These are phyloP conservation scores for Hoplostethus mediterraneus DNA, from an alignment of 2,797 vertebrate genomes.

Conservation along the genomic window DNA sequence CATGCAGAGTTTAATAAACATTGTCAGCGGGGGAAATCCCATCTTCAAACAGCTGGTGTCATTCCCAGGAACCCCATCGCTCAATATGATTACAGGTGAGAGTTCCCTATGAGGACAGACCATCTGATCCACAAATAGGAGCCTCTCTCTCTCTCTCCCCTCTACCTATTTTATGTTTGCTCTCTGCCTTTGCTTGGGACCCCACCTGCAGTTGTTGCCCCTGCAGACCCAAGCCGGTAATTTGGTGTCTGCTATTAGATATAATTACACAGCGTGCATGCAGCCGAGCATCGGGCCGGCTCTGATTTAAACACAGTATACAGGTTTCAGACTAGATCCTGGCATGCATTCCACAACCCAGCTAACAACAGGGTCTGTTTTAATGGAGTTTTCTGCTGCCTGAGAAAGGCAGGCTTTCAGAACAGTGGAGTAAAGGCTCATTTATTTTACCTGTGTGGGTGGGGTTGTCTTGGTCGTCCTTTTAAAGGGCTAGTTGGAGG, in stretches of 20 bases:
- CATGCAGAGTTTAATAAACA: slow-evolving; percentile 22
- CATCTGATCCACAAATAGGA: slow-evolving; percentile 12
- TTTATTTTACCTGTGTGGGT: slow-evolving; percentile 5
- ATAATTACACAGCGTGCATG: slow-evolving; percentile 72
- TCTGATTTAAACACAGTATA: slow-evolving; percentile 69
- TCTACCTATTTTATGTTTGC: slow-evolving; percentile 28
- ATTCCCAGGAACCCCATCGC: neutral
- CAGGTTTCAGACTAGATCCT: slow-evolving; percentile 55
- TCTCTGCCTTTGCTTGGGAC: slow-evolving; percentile 36
- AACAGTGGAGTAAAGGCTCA: neutral
- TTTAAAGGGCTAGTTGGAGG: neutral
- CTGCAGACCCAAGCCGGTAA: slow-evolving; percentile 71
- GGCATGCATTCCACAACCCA: slow-evolving; percentile 65
- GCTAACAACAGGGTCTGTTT: slow-evolving; percentile 69
- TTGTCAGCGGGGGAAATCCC: slow-evolving; percentile 27
- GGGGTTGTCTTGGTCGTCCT: neutral
- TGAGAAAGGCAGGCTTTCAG: slow-evolving; percentile 10
- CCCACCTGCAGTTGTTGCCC: slow-evolving; percentile 63
- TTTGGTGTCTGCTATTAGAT: slow-evolving; percentile 75
- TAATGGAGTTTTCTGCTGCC: slow-evolving; percentile 48
- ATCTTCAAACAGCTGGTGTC: neutral
- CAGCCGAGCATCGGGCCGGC: slow-evolving; percentile 31
- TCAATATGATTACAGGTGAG: slow-evolving; percentile 29
- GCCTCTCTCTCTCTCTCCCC: neutral
- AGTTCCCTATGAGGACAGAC: slow-evolving; percentile 9